A percentile compares a stretch with the other conserved stretches of the same genome.
phyloP scores from a whole-genome alignment of 2,888 invertebrate species.

The Pyrocoelia pectoralis region DNA sequence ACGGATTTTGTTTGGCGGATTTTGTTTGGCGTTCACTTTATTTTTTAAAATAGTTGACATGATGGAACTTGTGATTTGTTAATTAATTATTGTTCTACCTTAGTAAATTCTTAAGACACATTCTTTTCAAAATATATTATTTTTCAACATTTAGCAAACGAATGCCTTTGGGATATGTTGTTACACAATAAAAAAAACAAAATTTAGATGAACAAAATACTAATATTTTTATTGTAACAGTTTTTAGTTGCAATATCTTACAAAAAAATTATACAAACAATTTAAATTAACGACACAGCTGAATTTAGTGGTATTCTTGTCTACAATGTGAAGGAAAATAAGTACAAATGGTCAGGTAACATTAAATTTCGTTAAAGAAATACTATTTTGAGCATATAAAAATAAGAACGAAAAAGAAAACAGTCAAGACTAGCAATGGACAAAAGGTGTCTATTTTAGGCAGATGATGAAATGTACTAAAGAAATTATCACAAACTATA shows the following conservation, averaged over 20 bases:
- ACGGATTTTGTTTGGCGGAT: too few species aligned
- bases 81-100: too few species aligned
- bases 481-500: conserved; percentile 10
- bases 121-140: too few species aligned
- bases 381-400: background rate
- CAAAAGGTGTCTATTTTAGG: background rate
- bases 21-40: too few species aligned
- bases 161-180: too few species aligned
- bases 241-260: conserved; percentile 9
- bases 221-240: conserved; percentile 11
- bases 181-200: too few species aligned
- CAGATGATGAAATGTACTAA: background rate
- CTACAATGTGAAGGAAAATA: background rate
- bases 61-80: too few species aligned
- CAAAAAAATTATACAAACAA: conserved; percentile 8
- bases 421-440: conserved; percentile 3
- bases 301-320: background rate
- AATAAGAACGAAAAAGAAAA: conserved; percentile 2
- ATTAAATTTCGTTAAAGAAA: background rate
- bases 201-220: conserved; percentile 12
- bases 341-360: conserved; percentile 12
- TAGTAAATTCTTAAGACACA: too few species aligned
- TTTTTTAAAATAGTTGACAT: too few species aligned
- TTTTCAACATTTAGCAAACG: too few species aligned
- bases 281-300: conserved; percentile 3